A percentile compares a stretch with the other conserved stretches of the same genome.
Conservation (phyloP, 2,888 invertebrate genomes). For the Sthenelais limicola region DNA sequence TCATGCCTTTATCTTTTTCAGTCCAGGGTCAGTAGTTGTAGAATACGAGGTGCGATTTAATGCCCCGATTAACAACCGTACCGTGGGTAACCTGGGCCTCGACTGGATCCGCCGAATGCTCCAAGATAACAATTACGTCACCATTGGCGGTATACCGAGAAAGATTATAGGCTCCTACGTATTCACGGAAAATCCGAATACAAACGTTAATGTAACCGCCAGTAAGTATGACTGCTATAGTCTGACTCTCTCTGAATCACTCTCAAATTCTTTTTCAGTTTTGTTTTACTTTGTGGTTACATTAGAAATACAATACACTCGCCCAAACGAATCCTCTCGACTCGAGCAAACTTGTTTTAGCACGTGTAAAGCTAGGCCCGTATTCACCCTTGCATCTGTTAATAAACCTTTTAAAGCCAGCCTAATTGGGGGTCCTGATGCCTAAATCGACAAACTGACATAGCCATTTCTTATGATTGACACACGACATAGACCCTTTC, state of each 20-base stretch:
- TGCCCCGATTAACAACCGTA: background rate
- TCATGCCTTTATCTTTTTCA: background rate
- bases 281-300: too few species aligned
- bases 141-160: background rate
- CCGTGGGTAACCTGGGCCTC: background rate
- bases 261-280: too few species aligned
- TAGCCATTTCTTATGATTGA: too few species aligned
- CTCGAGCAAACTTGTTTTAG: too few species aligned
- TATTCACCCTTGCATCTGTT: too few species aligned
- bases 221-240: background rate
- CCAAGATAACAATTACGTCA: background rate
- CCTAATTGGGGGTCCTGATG: too few species aligned
- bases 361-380: too few species aligned
- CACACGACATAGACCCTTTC: too few species aligned
- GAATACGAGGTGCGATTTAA: background rate
- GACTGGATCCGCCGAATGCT: slow-evolving; percentile 4
- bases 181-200: background rate
- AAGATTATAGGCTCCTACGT: background rate
- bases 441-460: too few species aligned
- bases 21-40: background rate
- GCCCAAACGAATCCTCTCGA: too few species aligned
- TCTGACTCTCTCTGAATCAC: background rate
- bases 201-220: background rate
- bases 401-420: background rate
- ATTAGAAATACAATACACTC: too few species aligned